phyloP scores from a whole-genome alignment of 64 coral and sea anemone genomes.

The Stichodactyla helianthus region DNA sequence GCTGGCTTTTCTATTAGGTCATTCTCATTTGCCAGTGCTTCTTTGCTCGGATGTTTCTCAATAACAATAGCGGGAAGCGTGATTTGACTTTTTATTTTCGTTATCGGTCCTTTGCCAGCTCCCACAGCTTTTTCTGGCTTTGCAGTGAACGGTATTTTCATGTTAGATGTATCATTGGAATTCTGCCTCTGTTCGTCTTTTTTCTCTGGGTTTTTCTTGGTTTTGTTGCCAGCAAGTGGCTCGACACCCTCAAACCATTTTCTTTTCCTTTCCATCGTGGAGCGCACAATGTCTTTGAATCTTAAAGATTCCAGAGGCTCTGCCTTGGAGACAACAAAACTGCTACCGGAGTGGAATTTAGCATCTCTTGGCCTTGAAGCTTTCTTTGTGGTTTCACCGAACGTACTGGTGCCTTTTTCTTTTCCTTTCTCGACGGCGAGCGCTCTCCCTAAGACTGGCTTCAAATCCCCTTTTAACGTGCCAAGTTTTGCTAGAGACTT shows the following conservation, averaged over 20 bases:
- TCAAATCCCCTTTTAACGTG: not conserved
- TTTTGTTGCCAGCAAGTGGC: not conserved
- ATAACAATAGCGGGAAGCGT: not conserved
- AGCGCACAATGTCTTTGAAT: conserved; percentile 2
- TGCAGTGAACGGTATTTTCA: not conserved
- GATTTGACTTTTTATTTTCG: not conserved
- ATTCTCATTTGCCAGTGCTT: not conserved
- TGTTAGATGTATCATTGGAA: not conserved
- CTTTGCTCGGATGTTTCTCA: not conserved
- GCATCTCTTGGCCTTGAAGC: not conserved
- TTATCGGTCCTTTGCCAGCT: no score
- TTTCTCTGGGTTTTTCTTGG: not conserved
- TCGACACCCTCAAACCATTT: conserved; percentile 27
- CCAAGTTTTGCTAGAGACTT: not conserved
- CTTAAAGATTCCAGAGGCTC: conserved; percentile 6
- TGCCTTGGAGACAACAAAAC: conserved; percentile 17
- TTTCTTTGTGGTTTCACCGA: not conserved
- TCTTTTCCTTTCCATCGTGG: conserved; percentile 15
- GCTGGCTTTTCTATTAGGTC: not conserved
- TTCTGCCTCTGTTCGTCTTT: not conserved
- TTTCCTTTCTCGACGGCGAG: not conserved
- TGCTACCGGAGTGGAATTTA: not conserved
- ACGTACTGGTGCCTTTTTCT: not conserved
- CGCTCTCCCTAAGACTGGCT: not conserved
- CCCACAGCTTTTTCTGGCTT: not conserved